phyloP scores from a whole-genome alignment of 1,140 invertebrate genomes.

The Archivesica marissinica region DNA sequence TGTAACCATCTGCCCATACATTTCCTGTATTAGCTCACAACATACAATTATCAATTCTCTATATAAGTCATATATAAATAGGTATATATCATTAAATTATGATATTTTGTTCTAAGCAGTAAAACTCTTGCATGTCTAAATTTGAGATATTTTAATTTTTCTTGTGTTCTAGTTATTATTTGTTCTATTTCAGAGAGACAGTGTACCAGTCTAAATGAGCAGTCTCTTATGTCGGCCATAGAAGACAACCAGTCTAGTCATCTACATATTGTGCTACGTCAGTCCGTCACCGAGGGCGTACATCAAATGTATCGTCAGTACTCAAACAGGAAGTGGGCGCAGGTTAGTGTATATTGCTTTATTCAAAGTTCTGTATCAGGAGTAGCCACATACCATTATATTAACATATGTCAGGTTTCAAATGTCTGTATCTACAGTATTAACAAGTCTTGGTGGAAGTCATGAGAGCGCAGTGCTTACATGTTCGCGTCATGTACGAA shows the following conservation, averaged over 20 bases:
- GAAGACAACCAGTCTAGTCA: slow-evolving; percentile 11
- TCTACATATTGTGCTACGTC: slow-evolving; percentile 25
- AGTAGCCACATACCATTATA: no score
- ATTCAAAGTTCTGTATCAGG: no score
- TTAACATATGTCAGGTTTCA: no score
- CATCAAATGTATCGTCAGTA: slow-evolving; percentile 20
- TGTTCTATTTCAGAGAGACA: slow-evolving; percentile 23
- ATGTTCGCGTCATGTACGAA: no score
- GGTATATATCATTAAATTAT: neutral
- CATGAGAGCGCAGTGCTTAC: no score
- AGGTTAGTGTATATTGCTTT: no score
- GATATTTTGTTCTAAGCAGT: neutral
- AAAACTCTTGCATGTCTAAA: neutral
- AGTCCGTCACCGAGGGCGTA: slow-evolving; percentile 28
- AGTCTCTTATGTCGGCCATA: neutral
- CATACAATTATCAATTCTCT: neutral
- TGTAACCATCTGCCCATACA: neutral
- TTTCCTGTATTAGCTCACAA: neutral
- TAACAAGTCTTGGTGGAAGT: no score
- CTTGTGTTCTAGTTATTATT: neutral
- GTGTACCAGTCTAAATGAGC: neutral
- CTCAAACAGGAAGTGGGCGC: slow-evolving; percentile 16
- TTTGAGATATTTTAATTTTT: neutral
- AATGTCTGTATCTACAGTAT: no score
- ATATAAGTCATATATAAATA: neutral